These are phyloP conservation scores for Garra rufa DNA, from an alignment of 2,113 vertebrate species.

Conservation along the genomic window DNA sequence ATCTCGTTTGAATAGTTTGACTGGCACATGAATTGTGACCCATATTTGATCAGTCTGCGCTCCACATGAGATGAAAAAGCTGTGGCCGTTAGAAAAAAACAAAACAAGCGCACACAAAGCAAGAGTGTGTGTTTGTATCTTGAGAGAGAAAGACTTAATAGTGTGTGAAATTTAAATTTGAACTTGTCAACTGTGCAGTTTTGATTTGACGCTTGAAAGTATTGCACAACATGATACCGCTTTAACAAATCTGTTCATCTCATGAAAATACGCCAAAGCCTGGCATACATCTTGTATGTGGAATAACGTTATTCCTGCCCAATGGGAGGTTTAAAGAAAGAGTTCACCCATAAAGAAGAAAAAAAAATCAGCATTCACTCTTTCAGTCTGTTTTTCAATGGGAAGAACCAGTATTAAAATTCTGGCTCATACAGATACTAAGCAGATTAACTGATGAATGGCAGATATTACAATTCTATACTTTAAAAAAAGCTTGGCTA, in stretches of 20 bases:
- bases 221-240: neutral
- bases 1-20: constrained; percentile 42
- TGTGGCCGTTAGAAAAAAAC: neutral
- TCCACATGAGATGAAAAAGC: neutral
- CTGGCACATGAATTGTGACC: constrained; percentile 35
- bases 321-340: constrained; percentile 16
- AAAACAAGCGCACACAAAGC: constrained; percentile 16
- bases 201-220: constrained; percentile 17
- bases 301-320: neutral
- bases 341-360: too few species aligned
- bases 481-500: too few species aligned
- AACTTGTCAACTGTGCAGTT: constrained; percentile 11
- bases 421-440: neutral
- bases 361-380: neutral
- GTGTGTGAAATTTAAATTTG: constrained; percentile 31
- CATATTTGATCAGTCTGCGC: constrained; percentile 23
- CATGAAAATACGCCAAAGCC: neutral
- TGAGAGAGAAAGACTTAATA: constrained; percentile 1
- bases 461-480: neutral
- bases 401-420: neutral
- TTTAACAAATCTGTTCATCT: constrained; percentile 34
- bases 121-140: constrained; percentile 27
- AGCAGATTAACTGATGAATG: neutral
- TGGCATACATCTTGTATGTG: neutral
- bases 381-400: neutral